Base-by-base conservation (phyloP, 2,113 vertebrate genomes). In the Tyrannus savana region DNA sequence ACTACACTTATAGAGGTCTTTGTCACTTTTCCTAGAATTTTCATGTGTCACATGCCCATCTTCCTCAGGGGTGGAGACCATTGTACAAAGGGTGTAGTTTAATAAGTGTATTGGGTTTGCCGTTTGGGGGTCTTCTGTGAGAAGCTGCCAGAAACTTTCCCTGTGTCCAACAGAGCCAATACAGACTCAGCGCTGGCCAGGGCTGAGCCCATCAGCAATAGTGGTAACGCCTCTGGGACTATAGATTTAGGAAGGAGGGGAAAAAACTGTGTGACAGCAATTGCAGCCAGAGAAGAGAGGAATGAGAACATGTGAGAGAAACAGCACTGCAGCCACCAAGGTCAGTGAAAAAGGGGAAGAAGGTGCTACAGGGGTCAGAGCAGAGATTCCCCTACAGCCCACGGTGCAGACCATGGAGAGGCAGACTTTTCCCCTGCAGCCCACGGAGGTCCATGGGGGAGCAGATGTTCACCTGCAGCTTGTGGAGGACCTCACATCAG, bases 171-270 rank as follows among this genome's bases (percentile, higher is more conserved):
- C 33, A 42, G 10, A 87, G 60, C 23, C 66, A 69, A 16, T n/a
- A 69, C 12, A 28, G 25, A 58, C 3, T 39, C 5, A 27, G 37
- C 24, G 4, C 59, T 35, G 24, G 15, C 35, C 46, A 60, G 0
- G 0, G 27, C n/a, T 3, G 0, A 82, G 24, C 33, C 35, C 59
- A 62, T 41, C 64, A 83, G 33, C 2, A 3, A 23, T 5, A 4
- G 35, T 21, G 14, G 24, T 14, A 14, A 28, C 13, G 3, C 12
- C 58, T 49, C 64, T 44, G 28, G 28, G 8, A 53, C 33, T 42
- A 30, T 9, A 44, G 8, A 25, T 42, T 59, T 15, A 25, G 64
- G 37, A 41, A 63, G 12, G 12, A 64, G 50, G 25, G 58, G 19
- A 19, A 10, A 59, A 18, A 59, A 41, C 10, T 28, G 9, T 11